Base-by-base conservation (phyloP, 2,797 vertebrate species). In the Urocyon cinereoargenteus region DNA sequence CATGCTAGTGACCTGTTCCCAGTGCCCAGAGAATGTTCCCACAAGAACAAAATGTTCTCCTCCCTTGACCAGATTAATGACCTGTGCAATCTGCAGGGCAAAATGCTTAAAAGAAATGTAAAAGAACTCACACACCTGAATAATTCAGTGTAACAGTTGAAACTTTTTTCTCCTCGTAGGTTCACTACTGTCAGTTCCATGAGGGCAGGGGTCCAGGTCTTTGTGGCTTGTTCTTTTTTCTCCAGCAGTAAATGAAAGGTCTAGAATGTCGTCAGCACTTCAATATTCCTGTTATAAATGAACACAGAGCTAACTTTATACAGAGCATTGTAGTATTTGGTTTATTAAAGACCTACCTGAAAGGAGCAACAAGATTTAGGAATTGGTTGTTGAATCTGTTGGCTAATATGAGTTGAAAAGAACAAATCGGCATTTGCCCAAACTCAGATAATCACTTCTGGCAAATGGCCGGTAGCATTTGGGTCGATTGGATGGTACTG, bases 11-110 rank as follows among this genome's bases (percentile, higher is more conserved):
- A 81, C 78, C 89, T 11, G 4, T 79, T 91, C 45, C 83, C 93
- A 79, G 93, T 18, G 86, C 62, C 68, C 82, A 45, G 51, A 87
- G 93, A 84, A 86, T 64, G 86, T 93, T 96, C 49, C 68, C 91
- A 57, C 59, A 82, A 73, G 92, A 96, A 96, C 97, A 68, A 87
- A 90, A 94, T 89, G 75, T 97, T 98, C 94, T 97, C 49, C 45
- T 94, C 7, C 0, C 86, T 96, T 78, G 79, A 51, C 40, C 64
- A 22, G 79, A 84, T 97, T 95, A 98, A 94, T 84, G 92, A 96
- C 55, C 92, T 88, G n/a, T 97, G 96, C 97, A 97, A 97, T 95
- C 91, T 49, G 64, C 34, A 31, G 79, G 13, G 16, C 49, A 79
- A 94, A 96, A 81, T 28, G 21, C 68, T 95, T 79, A 13, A 53